These are phyloP conservation scores for Ditylenchus dipsaci DNA, from an alignment of 1,140 invertebrate species.

Conservation along the genomic window DNA sequence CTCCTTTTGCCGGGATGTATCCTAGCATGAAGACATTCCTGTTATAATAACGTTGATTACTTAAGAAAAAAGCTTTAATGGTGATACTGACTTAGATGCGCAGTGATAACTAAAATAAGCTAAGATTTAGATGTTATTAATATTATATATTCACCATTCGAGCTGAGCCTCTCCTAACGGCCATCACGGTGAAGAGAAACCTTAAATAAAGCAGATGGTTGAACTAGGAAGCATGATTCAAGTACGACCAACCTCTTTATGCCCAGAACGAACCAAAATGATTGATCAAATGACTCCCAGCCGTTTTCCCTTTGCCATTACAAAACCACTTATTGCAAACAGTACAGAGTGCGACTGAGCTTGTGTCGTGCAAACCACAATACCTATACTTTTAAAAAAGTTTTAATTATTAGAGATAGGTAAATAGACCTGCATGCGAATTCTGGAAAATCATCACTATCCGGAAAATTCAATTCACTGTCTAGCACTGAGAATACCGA, in stretches of 20 bases:
- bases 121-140: too few species aligned
- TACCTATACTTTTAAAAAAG: constrained; percentile 62
- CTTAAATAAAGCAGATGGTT: too few species aligned
- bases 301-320: constrained; percentile 94
- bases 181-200: constrained; percentile 92
- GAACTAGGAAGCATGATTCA: too few species aligned
- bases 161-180: constrained; percentile 87
- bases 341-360: constrained; percentile 95
- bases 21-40: constrained; percentile 91
- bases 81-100: constrained; percentile 70
- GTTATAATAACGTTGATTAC: background rate
- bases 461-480: constrained; percentile 32
- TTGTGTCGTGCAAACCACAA: constrained; percentile 95
- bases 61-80: background rate
- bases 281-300: constrained; percentile 96
- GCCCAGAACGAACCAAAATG: constrained; percentile 94
- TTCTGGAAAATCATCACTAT: constrained; percentile 42
- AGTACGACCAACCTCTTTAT: constrained; percentile 74
- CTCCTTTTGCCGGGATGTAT: constrained; percentile 97
- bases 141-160: too few species aligned
- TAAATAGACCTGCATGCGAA: constrained; percentile 49
- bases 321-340: constrained; percentile 99
- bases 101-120: too few species aligned
- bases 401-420: background rate
- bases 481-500: background rate